A percentile compares a stretch with the other conserved stretches of the same genome.
phyloP scores from a whole-genome alignment of 2,888 invertebrate species.

The Lithophane socia region DNA sequence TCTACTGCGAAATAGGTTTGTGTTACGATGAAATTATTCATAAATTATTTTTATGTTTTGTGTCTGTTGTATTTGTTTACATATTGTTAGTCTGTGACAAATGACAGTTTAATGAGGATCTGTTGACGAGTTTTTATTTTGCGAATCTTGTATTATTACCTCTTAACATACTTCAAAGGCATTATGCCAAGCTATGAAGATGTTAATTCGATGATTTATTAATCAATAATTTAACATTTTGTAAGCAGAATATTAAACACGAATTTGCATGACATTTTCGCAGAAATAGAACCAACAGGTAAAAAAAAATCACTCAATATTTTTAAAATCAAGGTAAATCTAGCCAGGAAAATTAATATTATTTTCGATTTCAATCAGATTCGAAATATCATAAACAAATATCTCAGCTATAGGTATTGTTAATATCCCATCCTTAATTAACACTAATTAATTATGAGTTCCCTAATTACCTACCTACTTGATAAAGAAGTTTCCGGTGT shows the following conservation, averaged over 20 bases:
- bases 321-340: background rate
- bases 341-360: background rate
- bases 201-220: conserved; percentile 26
- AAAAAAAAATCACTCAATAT: background rate
- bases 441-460: conserved; percentile 17
- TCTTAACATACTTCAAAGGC: conserved; percentile 9
- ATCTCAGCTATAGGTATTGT: background rate
- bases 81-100: conserved; percentile 27
- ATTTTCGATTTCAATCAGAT: background rate
- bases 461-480: conserved; percentile 51
- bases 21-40: conserved; percentile 36
- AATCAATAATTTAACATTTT: background rate
- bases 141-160: background rate
- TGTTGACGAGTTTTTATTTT: background rate
- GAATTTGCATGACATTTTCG: background rate
- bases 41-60: background rate
- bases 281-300: background rate
- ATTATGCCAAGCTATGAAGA: conserved; percentile 10
- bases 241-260: background rate
- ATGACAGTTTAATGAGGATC: background rate
- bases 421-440: conserved; percentile 16
- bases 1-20: conserved; percentile 38
- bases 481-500: conserved; percentile 39
- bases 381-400: background rate
- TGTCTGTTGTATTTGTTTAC: background rate